Evolutionary conservation across 2,797 vertebrate species (phyloP).

Genomic region (Phataginus tetradactyla): DNA sequence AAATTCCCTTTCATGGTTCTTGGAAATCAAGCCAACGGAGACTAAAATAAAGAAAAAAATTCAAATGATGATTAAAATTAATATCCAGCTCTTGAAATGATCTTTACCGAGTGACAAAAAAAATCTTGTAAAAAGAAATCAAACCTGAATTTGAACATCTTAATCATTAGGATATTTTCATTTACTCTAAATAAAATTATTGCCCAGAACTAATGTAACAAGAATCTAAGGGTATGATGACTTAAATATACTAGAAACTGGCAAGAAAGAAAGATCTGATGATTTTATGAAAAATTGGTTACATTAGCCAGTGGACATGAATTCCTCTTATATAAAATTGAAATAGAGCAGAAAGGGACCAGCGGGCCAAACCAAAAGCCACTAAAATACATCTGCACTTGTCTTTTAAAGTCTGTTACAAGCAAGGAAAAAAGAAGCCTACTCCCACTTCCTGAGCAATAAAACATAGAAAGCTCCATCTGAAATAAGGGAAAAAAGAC

Average conservation of each 20-base stretch:
- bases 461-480: constrained; percentile 32
- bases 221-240: not conserved
- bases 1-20: not conserved
- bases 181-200: not conserved
- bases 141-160: not conserved
- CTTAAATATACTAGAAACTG: constrained; percentile 20
- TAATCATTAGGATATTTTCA: not conserved
- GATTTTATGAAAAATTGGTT: constrained; percentile 54
- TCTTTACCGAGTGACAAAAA: not conserved
- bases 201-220: not conserved
- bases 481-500: constrained; percentile 16
- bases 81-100: not conserved
- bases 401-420: constrained; percentile 49
- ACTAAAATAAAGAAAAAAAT: not conserved
- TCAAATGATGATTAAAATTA: not conserved
- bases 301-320: constrained; percentile 26
- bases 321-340: constrained; percentile 61
- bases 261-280: not conserved
- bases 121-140: no score
- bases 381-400: constrained; percentile 51
- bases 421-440: constrained; percentile 20
- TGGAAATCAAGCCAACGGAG: constrained; percentile 18
- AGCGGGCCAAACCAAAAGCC: constrained; percentile 51
- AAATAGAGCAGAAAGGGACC: constrained; percentile 59
- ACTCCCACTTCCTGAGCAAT: constrained; percentile 28